These are phyloP conservation scores for Apotomis betuletana DNA, from an alignment of 2,888 invertebrate genomes.

Conservation along the genomic window DNA sequence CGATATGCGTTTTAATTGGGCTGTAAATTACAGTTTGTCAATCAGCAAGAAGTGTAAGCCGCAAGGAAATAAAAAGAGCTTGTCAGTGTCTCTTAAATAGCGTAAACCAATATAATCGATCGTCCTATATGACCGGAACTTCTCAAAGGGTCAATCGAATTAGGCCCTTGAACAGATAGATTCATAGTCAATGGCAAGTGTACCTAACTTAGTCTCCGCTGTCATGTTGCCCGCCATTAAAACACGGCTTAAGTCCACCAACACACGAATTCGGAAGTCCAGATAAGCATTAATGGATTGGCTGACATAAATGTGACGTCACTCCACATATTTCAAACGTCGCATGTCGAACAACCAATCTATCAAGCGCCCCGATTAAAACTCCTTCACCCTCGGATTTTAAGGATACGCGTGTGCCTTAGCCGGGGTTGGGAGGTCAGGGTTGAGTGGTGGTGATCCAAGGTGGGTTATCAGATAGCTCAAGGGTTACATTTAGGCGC, in stretches of 20 bases:
- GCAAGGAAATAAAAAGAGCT: too few relatives aligned
- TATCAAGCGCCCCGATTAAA: constrained; percentile 50
- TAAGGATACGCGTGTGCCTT: constrained; percentile 1
- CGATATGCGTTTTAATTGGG: neutral
- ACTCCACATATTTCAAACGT: constrained; percentile 80
- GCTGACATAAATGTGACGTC: constrained; percentile 83
- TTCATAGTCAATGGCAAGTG: neutral
- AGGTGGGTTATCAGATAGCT: constrained; percentile 76
- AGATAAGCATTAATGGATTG: constrained; percentile 83
- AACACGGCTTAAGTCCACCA: constrained; percentile 61
- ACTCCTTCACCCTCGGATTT: neutral
- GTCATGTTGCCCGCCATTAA: constrained; percentile 74
- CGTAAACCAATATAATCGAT: too few relatives aligned
- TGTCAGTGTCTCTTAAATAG: too few relatives aligned
- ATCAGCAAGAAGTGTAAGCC: too few relatives aligned
- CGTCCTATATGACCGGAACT: too few relatives aligned
- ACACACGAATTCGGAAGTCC: constrained; percentile 79
- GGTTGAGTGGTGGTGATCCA: constrained; percentile 54
- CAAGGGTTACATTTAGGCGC: constrained; percentile 77
- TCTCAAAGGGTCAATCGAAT: too few relatives aligned
- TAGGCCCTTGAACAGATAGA: too few relatives aligned
- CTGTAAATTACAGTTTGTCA: too few relatives aligned
- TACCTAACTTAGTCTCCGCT: constrained; percentile 44
- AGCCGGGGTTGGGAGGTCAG: constrained; percentile 49
- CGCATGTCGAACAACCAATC: constrained; percentile 68